Evolutionary conservation across 2,888 invertebrate genomes (phyloP).

Genomic region (Ligdia adustata): DNA sequence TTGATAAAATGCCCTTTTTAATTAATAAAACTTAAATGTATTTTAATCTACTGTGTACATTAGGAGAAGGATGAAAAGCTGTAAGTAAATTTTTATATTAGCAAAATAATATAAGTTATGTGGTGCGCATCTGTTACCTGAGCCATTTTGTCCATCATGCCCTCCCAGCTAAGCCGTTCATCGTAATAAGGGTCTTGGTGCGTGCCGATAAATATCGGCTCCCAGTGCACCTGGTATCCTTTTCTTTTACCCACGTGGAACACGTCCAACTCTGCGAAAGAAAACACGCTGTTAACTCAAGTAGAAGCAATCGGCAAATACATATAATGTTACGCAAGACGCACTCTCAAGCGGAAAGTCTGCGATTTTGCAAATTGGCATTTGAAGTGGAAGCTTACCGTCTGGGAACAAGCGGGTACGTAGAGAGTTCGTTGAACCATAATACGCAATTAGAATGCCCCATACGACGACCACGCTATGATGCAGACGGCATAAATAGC

Average conservation of each 20-base stretch:
- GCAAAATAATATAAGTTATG: too few species aligned
- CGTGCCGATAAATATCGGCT: constrained; percentile 96
- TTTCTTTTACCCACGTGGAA: constrained; percentile 93
- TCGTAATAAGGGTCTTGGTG: constrained; percentile 95
- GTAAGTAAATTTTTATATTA: too few species aligned
- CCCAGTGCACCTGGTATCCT: constrained; percentile 93
- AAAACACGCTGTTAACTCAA: constrained; percentile 3
- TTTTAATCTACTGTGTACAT: too few species aligned
- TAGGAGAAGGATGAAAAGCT: too few species aligned
- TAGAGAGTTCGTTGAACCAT: constrained; percentile 79
- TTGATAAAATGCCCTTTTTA: too few species aligned
- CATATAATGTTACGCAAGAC: constrained; percentile 27
- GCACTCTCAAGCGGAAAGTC: constrained; percentile 42
- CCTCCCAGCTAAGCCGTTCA: constrained; percentile 96
- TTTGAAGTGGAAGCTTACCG: constrained; percentile 58
- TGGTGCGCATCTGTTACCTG: constrained; percentile 85
- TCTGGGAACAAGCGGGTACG: too few species aligned
- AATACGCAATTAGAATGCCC: constrained; percentile 82
- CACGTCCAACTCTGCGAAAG: constrained; percentile 85
- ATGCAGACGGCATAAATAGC: constrained; percentile 76
- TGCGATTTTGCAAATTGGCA: constrained; percentile 69
- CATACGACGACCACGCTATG: constrained; percentile 68
- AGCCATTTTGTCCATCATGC: constrained; percentile 97
- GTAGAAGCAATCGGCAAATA: neutral
- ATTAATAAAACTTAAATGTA: too few species aligned